These are phyloP conservation scores for Eurosta solidaginis DNA, from an alignment of 1,140 invertebrate species.

Conservation along the genomic window DNA sequence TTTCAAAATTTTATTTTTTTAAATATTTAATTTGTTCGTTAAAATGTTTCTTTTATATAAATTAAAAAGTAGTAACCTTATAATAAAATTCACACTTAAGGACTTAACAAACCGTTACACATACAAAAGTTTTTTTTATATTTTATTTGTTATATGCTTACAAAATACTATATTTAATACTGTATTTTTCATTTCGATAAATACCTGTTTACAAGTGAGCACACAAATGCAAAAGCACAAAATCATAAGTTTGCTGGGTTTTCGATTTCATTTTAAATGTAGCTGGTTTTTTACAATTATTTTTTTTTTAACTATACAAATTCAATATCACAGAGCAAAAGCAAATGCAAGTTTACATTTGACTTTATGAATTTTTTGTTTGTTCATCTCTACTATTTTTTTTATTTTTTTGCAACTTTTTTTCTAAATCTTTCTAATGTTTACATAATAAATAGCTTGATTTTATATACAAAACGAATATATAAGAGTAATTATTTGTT, in stretches of 20 bases:
- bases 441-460: constrained; percentile 9
- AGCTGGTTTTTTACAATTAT: neutral
- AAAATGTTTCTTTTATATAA: neutral
- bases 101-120: neutral
- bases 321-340: constrained; percentile 23
- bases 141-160: too few relatives aligned
- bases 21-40: neutral
- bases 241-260: neutral
- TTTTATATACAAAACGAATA: neutral
- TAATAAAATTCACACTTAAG: neutral
- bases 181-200: too few relatives aligned
- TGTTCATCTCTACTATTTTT: neutral
- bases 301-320: neutral
- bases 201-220: too few relatives aligned
- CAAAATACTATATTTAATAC: constrained; percentile 2
- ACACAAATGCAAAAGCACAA: too few relatives aligned
- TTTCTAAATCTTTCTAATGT: neutral
- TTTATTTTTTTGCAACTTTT: neutral
- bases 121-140: neutral
- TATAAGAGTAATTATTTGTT: too few relatives aligned
- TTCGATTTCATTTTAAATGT: neutral
- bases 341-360: neutral
- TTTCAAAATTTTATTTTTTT: constrained; percentile 1
- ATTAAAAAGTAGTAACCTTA: neutral
- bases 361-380: neutral